A percentile compares a stretch with the other conserved stretches of the same genome.
These are phyloP conservation scores for Parapristionchus giblindavisi DNA, from an alignment of 2,888 invertebrate genomes.

Conservation along the genomic window DNA sequence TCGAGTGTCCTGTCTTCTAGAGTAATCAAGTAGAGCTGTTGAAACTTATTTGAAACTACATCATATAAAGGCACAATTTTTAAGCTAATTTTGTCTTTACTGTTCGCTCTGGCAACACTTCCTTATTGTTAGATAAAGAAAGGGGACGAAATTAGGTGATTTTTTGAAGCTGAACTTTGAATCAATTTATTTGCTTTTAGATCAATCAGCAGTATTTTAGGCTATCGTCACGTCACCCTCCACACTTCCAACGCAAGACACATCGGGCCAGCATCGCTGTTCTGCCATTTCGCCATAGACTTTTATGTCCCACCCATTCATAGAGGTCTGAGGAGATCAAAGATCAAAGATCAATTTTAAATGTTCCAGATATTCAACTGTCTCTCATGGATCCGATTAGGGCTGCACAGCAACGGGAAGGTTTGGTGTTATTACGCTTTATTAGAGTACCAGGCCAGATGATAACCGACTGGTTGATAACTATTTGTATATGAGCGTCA, in stretches of 20 bases:
- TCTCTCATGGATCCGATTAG: constrained; percentile 25
- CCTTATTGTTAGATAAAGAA: not conserved
- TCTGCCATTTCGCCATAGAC: constrained; percentile 31
- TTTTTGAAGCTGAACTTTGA: no score
- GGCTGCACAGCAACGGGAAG: constrained; percentile 14
- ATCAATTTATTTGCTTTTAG: not conserved
- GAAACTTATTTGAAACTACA: no score
- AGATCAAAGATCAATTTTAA: no score
- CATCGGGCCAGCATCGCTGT: constrained; percentile 32
- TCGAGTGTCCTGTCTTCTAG: no score
- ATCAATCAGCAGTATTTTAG: not conserved
- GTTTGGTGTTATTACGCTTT: not conserved
- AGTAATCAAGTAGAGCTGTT: no score
- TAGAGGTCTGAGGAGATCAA: not conserved
- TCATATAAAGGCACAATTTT: no score
- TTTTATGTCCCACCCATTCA: constrained; percentile 21
- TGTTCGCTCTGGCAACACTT: no score
- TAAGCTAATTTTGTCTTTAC: no score
- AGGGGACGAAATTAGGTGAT: not conserved
- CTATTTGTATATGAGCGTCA: no score
- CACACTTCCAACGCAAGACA: constrained; percentile 9
- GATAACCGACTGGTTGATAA: no score
- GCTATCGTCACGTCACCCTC: constrained; percentile 31
- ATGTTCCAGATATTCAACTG: constrained; percentile 19
- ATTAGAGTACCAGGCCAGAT: no score